Base-by-base conservation (phyloP, 2,797 vertebrate species). In the Brachyalestes nurse region DNA sequence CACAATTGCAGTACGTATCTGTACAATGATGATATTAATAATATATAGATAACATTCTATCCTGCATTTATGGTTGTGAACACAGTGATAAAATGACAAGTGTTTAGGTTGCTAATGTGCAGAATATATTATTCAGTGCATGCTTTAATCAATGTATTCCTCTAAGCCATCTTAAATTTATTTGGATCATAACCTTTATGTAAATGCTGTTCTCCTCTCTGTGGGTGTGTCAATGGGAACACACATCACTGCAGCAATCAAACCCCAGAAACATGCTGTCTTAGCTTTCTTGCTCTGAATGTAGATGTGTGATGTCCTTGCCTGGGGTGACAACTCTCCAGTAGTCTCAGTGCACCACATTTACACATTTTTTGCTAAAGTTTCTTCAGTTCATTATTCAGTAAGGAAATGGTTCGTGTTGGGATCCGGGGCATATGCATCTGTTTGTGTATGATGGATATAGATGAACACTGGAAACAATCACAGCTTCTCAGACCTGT, bases 261-360 rank as follows among this genome's bases (percentile, higher is more conserved):
- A 8, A 38, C 16, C 38, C 34, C 40, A 14, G 19, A 53, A 53
- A 72, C 12, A 19, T 72, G 69, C 49, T 34, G 49, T 34, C 45
- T 72, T 47, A 72, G 45, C 67, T 49, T n/a, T 6, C 13, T 71
- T 47, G 6, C 51, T 51, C 16, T 28, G 62, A 5, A 34, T 53
- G 6, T 53, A 53, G 23, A 72, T 72, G 25, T 53, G 23, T 65
- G 69, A 53, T 72, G 69, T 72, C 69, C 47, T 72, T 72, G 47
- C 16, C 25, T 34, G 21, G 69, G 45, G 25, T 28, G 16, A 53
- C 13, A n/a, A 8, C 19, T 23, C 23, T 23, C 4, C 25, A 81
- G 42, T 38, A 25, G 65, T n/a, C 16, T 53, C 47, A 45, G 4
- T 70, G 17, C 21, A 62, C 7, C 12, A 23, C 7, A 4, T 17